Base-by-base conservation (phyloP, 2,113 vertebrate genomes). In the Notechis scutatus region DNA sequence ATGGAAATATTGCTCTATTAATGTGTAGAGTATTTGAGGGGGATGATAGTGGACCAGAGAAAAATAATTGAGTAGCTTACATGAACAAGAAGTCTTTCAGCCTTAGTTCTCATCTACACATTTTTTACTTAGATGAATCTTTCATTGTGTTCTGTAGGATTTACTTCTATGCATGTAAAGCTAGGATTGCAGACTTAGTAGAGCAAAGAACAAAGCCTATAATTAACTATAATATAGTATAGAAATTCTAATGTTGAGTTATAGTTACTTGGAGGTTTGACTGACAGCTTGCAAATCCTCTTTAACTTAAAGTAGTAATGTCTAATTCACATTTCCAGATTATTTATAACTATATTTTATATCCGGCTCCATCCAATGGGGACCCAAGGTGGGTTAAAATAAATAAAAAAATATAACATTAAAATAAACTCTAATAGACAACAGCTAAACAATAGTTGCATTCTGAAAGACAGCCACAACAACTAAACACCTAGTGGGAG, bases 1-100 rank as follows among this genome's bases (percentile, higher is more conserved):
- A 89, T 81, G 56, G 87, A 96, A 95, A 88, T 94, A 87, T 92
- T 88, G 91, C 45, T 93, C 45, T 87, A 64, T 50, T 94, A 61
- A 57, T 24, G 0, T n/a, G 11, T 95, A 93, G 95, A 92, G 26
- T 85, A 26, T 59, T 94, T 59, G 15, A 42, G 93, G 14, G 89
- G 89, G 18, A 47, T 92, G 47, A 21, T 88, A 89, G 85, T 90
- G 39, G 2, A 55, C 93, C 52, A 94, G 74, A 85, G 54, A 91
- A 94, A 87, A 85, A 55, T 94, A 95, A 91, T 3, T 81, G 47
- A 94, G 50, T 34, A 94, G 93, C 54, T 92, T 55, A 86, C 92
- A 56, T 92, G 61, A 81, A 91, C 3, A 39, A 74, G 2, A 74
- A 74, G 15, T 74, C n/a, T 39, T 74, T 74, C 15, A 81, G 18